A percentile compares a stretch with the other conserved stretches of the same genome.
These are phyloP conservation scores for Heterohyrax brucei DNA, from an alignment of 2,797 vertebrate genomes.

Conservation along the genomic window DNA sequence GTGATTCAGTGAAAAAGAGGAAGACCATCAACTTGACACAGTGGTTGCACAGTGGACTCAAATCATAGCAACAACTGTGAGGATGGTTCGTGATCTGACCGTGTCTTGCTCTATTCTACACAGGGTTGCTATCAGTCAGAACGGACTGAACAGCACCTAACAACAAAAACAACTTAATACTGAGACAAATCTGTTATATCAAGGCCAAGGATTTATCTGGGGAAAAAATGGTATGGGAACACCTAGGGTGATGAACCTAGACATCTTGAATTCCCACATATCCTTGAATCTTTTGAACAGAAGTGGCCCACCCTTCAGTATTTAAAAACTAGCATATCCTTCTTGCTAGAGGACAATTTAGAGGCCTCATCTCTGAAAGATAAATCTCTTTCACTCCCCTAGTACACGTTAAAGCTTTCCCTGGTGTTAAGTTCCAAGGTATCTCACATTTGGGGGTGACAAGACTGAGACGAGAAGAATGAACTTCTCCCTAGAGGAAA, in stretches of 20 bases:
- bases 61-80: too few species aligned
- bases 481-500: not conserved
- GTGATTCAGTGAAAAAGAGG: too few species aligned
- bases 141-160: too few species aligned
- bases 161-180: not conserved
- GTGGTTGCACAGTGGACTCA: too few species aligned
- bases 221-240: not conserved
- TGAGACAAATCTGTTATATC: not conserved
- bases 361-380: not conserved
- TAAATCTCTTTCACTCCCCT: not conserved
- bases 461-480: not conserved
- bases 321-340: not conserved
- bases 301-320: too few species aligned
- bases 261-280: not conserved
- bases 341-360: not conserved
- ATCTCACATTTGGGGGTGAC: not conserved
- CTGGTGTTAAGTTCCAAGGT: not conserved
- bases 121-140: too few species aligned
- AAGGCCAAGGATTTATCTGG: not conserved
- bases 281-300: not conserved
- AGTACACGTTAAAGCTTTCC: not conserved
- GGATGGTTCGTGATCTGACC: too few species aligned
- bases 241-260: not conserved
- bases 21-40: too few species aligned
- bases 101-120: too few species aligned